phyloP scores from a whole-genome alignment of 2,113 vertebrate species.

The Daphoenositta chrysoptera region DNA sequence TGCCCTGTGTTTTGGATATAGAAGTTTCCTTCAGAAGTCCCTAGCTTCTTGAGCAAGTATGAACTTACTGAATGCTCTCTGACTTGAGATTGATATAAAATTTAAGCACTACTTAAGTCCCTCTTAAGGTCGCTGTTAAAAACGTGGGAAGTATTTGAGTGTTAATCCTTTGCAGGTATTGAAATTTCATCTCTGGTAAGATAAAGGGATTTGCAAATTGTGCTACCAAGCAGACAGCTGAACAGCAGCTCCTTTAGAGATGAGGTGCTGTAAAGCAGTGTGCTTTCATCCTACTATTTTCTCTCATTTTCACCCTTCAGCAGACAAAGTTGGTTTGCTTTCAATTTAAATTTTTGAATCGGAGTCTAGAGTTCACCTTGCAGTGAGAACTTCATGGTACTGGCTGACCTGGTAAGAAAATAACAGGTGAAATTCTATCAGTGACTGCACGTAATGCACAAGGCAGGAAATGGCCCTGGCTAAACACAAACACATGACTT shows the following conservation, averaged over 20 bases:
- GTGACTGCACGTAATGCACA: background rate
- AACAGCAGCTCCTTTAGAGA: background rate
- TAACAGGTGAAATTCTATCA: background rate
- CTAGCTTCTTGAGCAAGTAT: background rate
- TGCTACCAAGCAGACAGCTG: background rate
- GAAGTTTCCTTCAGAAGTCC: background rate
- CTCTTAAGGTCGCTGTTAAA: background rate
- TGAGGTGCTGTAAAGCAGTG: background rate
- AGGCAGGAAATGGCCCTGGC: background rate
- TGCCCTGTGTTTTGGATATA: background rate
- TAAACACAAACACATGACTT: background rate
- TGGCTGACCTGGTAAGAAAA: background rate
- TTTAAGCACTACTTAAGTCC: background rate
- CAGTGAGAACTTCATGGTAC: background rate
- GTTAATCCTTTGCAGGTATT: background rate
- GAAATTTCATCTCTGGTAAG: background rate
- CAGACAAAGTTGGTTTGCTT: background rate
- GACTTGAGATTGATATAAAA: background rate
- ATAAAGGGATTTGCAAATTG: background rate
- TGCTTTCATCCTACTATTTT: background rate
- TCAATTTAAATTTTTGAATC: background rate
- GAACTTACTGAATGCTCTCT: background rate
- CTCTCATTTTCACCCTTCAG: background rate
- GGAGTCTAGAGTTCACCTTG: background rate
- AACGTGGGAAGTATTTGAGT: background rate